Percentiles rank a stretch among this genome's conserved stretches.
These are phyloP conservation scores for Drosophila virilis DNA, from an alignment of 1,140 invertebrate genomes.

Conservation along the genomic window DNA sequence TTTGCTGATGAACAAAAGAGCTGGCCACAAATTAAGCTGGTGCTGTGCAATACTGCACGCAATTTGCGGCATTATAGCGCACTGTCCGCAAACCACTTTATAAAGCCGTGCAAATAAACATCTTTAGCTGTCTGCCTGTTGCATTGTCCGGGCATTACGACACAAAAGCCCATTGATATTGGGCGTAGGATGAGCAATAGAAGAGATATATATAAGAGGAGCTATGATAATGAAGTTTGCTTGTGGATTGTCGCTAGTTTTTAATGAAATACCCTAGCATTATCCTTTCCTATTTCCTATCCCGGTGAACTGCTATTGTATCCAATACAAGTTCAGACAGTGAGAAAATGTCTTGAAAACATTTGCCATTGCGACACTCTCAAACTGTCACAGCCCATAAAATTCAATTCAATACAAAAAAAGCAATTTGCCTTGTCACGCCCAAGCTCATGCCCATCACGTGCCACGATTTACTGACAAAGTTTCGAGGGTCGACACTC, in stretches of 20 bases:
- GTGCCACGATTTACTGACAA: conserved; percentile 80
- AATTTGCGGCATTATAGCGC: conserved; percentile 28
- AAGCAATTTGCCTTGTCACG: conserved; percentile 73
- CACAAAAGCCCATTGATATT: conserved; percentile 12
- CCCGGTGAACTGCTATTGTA: too few species aligned
- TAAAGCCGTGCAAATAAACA: conserved; percentile 18
- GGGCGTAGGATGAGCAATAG: not conserved
- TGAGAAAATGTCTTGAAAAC: conserved; percentile 13
- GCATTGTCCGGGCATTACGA: conserved; percentile 8
- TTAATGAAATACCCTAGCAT: not conserved
- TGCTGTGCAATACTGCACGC: conserved; percentile 24
- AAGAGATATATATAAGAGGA: not conserved
- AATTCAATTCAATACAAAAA: conserved; percentile 73
- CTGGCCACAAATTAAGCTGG: conserved; percentile 28
- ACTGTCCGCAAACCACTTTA: conserved; percentile 5
- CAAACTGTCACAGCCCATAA: conserved; percentile 77
- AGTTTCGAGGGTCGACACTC: conserved; percentile 76
- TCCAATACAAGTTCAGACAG: not conserved
- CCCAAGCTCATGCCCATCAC: conserved; percentile 66
- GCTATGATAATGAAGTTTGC: not conserved
- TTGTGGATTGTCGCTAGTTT: not conserved
- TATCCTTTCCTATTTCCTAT: too few species aligned
- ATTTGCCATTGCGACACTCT: conserved; percentile 45
- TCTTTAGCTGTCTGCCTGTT: conserved; percentile 8
- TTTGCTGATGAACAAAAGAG: conserved; percentile 34